Evolutionary conservation across 1,140 invertebrate genomes (phyloP).

Genomic region (Globodera rostochiensis): DNA sequence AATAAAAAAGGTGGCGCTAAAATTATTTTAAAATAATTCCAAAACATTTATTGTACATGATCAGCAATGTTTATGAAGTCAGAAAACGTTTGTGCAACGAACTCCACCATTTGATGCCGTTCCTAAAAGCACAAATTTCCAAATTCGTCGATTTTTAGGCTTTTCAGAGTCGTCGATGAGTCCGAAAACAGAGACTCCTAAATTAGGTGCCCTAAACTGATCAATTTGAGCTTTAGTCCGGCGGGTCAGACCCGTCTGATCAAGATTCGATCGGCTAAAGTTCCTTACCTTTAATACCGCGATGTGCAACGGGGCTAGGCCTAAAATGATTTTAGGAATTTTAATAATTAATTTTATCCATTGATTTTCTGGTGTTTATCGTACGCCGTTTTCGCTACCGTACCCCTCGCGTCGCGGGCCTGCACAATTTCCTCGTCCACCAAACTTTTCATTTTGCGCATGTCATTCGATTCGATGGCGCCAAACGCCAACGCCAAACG

Average conservation of each 20-base stretch:
- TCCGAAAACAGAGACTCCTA: too few relatives aligned
- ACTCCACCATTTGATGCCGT: constrained; percentile 61
- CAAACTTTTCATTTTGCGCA: constrained; percentile 44
- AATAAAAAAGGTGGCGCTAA: too few relatives aligned
- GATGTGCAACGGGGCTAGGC: constrained; percentile 57
- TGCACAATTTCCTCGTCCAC: constrained; percentile 54
- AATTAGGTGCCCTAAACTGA: too few relatives aligned
- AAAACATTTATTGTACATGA: constrained; percentile 36
- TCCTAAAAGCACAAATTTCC: constrained; percentile 29
- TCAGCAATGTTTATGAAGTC: constrained; percentile 52
- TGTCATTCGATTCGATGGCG: constrained; percentile 59
- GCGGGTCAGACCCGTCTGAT: too few relatives aligned
- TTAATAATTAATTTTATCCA: not conserved
- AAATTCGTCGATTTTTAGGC: not conserved
- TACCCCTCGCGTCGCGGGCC: constrained; percentile 57
- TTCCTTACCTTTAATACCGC: constrained; percentile 49
- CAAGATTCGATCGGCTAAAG: too few relatives aligned
- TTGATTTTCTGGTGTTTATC: not conserved
- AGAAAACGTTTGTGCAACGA: constrained; percentile 50
- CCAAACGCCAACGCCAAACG: constrained; percentile 45
- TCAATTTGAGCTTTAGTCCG: too few relatives aligned
- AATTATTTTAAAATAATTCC: constrained; percentile 5
- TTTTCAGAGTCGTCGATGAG: too few relatives aligned
- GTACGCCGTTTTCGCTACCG: constrained; percentile 7
- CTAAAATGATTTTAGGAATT: constrained; percentile 35